Base-by-base conservation (phyloP, 1,140 invertebrate genomes). In the Trichogramma pretiosum region DNA sequence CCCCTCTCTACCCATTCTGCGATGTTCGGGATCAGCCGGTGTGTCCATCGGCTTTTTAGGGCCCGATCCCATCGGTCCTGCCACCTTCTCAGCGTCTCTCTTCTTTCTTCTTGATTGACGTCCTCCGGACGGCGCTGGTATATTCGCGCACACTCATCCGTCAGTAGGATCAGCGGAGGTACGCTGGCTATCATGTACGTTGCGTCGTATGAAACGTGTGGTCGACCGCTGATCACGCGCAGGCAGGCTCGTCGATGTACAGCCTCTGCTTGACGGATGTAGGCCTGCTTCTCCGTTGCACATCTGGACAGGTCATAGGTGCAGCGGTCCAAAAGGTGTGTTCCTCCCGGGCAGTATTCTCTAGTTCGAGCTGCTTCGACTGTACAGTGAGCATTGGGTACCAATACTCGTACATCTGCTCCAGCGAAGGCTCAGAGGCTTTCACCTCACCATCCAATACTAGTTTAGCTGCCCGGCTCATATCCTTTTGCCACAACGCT, bases 361-460 rank as follows among this genome's bases (percentile, higher is more conserved):
- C 5, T 8, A 5, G 35, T 16, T 9, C 4, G 35, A 14, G 18
- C 35, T 16, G 33, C 14, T 21, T n/a, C 19, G 1, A 41, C 5
- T 24, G 14, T 16, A 19, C 22, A 0, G 16, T 22, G 9, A 32
- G 11, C 0, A 50, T 1, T 0, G 47, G 43, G 2, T 19, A 13
- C 43, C 41, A 44, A 14, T 36, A 48, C 11, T 3, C 7, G 0
- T 1, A 18, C 39, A 49, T 55, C 26, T 16, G 28, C 7, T 13
- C 5, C 2, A 40, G 17, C 11, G 0, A 16, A 1, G 32, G 53
- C 13, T 23, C 30, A 22, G 22, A 13, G 11, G 8, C 37, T 4
- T 17, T 38, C 21, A 0, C 19, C n/a, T 0, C 13, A 5, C 38
- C 52, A 19, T 54, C 38, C 19, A 54, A 26, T 1, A 54, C 35